phyloP scores from a whole-genome alignment of 2,797 vertebrate species.

The Melanotaenia trifasciata region DNA sequence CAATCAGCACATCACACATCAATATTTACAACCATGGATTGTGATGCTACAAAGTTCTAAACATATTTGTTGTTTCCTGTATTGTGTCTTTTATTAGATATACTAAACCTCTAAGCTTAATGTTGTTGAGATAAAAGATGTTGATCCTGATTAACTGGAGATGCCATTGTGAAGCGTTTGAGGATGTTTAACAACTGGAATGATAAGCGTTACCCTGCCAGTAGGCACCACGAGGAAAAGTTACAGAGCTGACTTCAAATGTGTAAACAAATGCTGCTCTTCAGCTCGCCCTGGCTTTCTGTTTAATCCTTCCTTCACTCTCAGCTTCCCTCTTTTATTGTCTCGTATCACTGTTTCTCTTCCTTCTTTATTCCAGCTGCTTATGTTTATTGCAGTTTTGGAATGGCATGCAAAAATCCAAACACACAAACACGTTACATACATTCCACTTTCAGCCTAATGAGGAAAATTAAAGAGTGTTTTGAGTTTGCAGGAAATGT shows the following conservation, averaged over 20 bases:
- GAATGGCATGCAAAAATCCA: slow-evolving; percentile 28
- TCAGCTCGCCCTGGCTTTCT: slow-evolving; percentile 7
- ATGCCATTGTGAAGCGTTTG: too few species aligned
- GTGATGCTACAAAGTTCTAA: too few species aligned
- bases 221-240: slow-evolving; percentile 5
- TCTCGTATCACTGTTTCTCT: not conserved
- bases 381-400: slow-evolving; percentile 36
- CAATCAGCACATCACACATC: too few species aligned
- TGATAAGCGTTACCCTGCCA: slow-evolving; percentile 25
- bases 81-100: too few species aligned
- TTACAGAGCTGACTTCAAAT: not conserved
- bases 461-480: slow-evolving; percentile 48
- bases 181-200: slow-evolving; percentile 17
- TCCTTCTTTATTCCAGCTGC: slow-evolving; percentile 6
- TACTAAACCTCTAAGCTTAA: too few species aligned
- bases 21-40: too few species aligned
- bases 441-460: slow-evolving; percentile 53
- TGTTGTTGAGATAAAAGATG: too few species aligned
- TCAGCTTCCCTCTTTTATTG: slow-evolving; percentile 10
- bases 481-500: slow-evolving; percentile 52
- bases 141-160: too few species aligned
- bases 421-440: slow-evolving; percentile 28
- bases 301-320: not conserved
- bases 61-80: too few species aligned
- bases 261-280: slow-evolving; percentile 13